A percentile compares a stretch with the other conserved stretches of the same genome.
These are phyloP conservation scores for Leucoraja ocellata DNA, from an alignment of 2,797 vertebrate genomes.

Conservation along the genomic window DNA sequence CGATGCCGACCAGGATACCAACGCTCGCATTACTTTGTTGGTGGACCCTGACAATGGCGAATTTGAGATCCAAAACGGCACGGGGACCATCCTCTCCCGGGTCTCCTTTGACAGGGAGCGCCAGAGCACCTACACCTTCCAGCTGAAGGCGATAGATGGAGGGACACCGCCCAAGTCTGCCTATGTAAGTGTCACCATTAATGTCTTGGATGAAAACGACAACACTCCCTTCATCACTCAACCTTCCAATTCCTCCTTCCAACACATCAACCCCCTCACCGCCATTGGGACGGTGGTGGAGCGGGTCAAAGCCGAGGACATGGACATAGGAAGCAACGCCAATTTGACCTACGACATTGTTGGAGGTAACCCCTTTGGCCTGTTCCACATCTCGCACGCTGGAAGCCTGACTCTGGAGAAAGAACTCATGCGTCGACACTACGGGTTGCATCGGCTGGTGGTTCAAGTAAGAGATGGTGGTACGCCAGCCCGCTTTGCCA, in stretches of 20 bases:
- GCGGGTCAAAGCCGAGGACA: constrained; percentile 86
- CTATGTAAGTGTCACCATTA: constrained; percentile 91
- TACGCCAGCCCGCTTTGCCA: constrained; percentile 81
- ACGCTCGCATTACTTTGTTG: constrained; percentile 72
- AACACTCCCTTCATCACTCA: constrained; percentile 89
- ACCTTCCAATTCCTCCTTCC: constrained; percentile 89
- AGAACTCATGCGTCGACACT: constrained; percentile 81
- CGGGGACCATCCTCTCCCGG: constrained; percentile 87
- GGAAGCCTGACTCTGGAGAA: constrained; percentile 85
- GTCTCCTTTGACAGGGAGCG: constrained; percentile 95
- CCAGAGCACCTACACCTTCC: constrained; percentile 92
- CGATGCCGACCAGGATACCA: constrained; percentile 85
- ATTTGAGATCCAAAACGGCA: constrained; percentile 93
- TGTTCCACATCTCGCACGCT: constrained; percentile 83
- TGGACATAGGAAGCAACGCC: constrained; percentile 80
- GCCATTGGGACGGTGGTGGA: constrained; percentile 75
- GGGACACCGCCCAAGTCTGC: constrained; percentile 86
- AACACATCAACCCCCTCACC: constrained; percentile 71
- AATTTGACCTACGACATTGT: constrained; percentile 81
- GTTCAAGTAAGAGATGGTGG: constrained; percentile 85
- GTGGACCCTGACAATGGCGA: constrained; percentile 92
- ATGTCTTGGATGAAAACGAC: constrained; percentile 92
- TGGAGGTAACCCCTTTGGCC: constrained; percentile 83
- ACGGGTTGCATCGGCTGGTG: constrained; percentile 85
- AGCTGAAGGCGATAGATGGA: constrained; percentile 81